Conservation (phyloP, 2,797 vertebrate genomes). For the Xiphorhynchus erythropygius region DNA sequence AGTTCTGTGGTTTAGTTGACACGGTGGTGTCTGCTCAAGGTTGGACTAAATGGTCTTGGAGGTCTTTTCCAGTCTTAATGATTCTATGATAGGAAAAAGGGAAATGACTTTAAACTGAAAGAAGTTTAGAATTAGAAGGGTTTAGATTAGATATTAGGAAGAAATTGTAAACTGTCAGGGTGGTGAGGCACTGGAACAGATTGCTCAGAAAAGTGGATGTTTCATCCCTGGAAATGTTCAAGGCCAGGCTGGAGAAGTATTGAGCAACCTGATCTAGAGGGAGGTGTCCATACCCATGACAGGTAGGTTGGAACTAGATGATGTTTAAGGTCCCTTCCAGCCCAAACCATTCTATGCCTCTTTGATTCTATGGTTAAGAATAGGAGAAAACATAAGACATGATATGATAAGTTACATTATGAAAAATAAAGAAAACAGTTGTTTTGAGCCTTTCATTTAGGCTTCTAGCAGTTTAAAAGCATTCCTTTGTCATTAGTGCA, state of each 20-base stretch:
- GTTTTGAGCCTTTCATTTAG: neutral
- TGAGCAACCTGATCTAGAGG: neutral
- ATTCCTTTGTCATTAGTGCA: neutral
- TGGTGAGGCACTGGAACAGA: neutral
- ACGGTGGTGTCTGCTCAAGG: neutral
- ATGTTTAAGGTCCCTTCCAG: neutral
- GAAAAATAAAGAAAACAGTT: neutral
- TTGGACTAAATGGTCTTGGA: neutral
- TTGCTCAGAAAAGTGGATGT: neutral
- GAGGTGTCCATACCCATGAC: too few relatives aligned
- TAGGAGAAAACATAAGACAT: neutral
- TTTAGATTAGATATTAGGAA: neutral
- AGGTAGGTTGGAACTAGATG: neutral
- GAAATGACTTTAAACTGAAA: neutral
- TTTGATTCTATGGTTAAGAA: neutral
- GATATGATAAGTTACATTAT: neutral
- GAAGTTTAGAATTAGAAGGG: neutral
- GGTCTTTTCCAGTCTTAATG: neutral
- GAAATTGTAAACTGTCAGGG: neutral
- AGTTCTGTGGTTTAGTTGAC: neutral
- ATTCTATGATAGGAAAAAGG: neutral
- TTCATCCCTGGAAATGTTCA: neutral
- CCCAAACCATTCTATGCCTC: neutral
- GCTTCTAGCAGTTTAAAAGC: neutral
- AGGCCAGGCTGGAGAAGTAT: neutral